Evolutionary conservation across 2,797 vertebrate species (phyloP), one percentile per base, ranked within the genome.

Genomic region (Lutjanus argentimaculatus): DNA sequence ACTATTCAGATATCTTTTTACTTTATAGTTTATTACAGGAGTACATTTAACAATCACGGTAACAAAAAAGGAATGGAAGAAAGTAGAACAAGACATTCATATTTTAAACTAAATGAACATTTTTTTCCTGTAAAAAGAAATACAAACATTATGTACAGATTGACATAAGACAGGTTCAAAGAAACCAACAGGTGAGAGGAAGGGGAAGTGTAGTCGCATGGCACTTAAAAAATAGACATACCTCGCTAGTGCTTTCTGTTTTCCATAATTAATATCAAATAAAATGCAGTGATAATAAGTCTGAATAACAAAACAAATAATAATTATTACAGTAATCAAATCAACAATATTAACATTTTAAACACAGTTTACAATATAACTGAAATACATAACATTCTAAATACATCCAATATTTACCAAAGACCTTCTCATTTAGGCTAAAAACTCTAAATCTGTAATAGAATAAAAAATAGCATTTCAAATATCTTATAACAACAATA

Each of bases 331-430:
- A 97, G 93, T 97, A 96, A 94, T 89, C 92, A 93, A 97, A 97
- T 94, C 84, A 97, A 97, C 96, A 97, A 95, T 97, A 98, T 98
- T 97, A 98, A 98, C 97, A 97, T 97, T 97, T 92, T 96, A 95
- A 96, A 97, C 96, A 92, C 95, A 94, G 96, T 97, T 96, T 98
- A 98, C 97, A 98, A 95, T 98, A 96, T 97, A 96, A 97, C 91
- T 93, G 93, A 94, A 96, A 96, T 96, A 94, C 96, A 97, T 97
- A 97, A 96, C 95, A 97, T 97, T 97, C 97, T 98, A 97, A 97
- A 98, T 97, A 98, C 97, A 97, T 97, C 92, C 93, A 98, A 97
- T 98, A 99, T 99, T 98, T 99, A 97, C 97, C 97, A 98, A 96
- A 97, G 95, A 96, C 92, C 92, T 93, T 92, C 90, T 95, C 80